Evolutionary conservation across 2,888 invertebrate genomes (phyloP).

Genomic region (Orthosia gracilis): DNA sequence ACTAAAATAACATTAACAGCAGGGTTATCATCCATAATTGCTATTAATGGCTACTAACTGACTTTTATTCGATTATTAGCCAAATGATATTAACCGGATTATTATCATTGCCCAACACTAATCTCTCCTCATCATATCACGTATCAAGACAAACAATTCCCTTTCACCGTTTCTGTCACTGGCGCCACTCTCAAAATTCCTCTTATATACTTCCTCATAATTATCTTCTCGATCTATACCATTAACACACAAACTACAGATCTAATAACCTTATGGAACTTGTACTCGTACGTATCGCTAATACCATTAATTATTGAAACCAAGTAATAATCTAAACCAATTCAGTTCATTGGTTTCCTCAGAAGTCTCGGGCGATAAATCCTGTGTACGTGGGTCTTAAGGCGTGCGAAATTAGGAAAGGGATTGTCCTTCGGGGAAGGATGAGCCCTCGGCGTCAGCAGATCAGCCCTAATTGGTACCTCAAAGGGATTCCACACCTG

Average conservation of each 20-base stretch:
- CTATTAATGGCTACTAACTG: too few species aligned
- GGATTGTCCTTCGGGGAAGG: conserved; percentile 21
- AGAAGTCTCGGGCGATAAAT: conserved; percentile 29
- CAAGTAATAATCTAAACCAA: conserved; percentile 10
- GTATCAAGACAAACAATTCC: not conserved
- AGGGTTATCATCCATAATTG: too few species aligned
- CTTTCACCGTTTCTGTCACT: not conserved
- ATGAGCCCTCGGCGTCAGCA: conserved; percentile 20
- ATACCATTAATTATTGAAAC: conserved; percentile 1
- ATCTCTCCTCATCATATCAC: not conserved
- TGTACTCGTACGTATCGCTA: not conserved
- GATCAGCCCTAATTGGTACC: conserved; percentile 27
- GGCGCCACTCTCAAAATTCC: too few species aligned
- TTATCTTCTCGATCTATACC: not conserved
- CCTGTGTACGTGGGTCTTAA: conserved; percentile 26
- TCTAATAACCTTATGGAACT: not conserved
- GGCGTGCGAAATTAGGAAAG: conserved; percentile 23
- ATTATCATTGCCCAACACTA: too few species aligned
- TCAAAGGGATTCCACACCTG: conserved; percentile 17
- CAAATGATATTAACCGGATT: too few species aligned
- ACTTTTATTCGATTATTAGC: too few species aligned
- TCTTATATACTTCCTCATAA: too few species aligned
- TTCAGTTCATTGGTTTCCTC: conserved; percentile 12
- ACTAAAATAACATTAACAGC: too few species aligned
- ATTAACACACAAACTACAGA: not conserved